These are phyloP conservation scores for Drosophila antonietae DNA, from an alignment of 2,888 invertebrate species.

Conservation along the genomic window DNA sequence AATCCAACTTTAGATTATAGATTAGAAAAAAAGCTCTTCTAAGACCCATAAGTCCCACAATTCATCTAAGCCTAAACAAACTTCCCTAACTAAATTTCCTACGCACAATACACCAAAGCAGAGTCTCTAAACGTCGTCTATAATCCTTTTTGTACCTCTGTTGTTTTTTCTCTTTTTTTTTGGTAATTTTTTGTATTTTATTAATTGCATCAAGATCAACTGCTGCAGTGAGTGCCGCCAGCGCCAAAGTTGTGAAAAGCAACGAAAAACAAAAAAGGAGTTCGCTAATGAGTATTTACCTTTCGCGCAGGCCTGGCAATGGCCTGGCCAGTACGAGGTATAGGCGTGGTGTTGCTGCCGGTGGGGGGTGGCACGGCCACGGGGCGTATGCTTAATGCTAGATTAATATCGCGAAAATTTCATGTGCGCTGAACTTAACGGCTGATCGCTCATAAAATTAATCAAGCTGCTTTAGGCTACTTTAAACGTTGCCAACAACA, in stretches of 20 bases:
- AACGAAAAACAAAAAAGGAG: conserved; percentile 32
- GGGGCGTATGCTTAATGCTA: conserved; percentile 81
- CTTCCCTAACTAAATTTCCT: not conserved
- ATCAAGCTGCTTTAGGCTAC: conserved; percentile 83
- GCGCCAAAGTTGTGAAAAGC: conserved; percentile 60
- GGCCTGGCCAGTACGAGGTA: conserved; percentile 18
- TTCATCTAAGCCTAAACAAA: too few species aligned
- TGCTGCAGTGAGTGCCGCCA: conserved; percentile 59
- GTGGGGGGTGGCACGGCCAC: conserved; percentile 45
- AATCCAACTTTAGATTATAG: not conserved
- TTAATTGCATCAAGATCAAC: conserved; percentile 84
- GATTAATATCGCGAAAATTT: conserved; percentile 73
- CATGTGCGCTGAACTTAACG: conserved; percentile 83
- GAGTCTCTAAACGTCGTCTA: not conserved
- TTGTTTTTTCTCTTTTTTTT: not conserved
- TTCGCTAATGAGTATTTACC: conserved; percentile 80
- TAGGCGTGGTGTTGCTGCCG: conserved; percentile 2
- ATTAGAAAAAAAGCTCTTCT: not conserved
- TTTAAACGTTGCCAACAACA: conserved; percentile 61
- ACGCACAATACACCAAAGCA: not conserved
- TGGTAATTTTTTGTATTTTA: conserved; percentile 47
- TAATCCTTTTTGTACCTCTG: too few species aligned
- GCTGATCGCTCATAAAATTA: conserved; percentile 85
- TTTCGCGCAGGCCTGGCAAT: conserved; percentile 41
- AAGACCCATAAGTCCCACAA: not conserved